Evolutionary conservation across 2,113 vertebrate genomes (phyloP).

Genomic region (Pseudonaja textilis): DNA sequence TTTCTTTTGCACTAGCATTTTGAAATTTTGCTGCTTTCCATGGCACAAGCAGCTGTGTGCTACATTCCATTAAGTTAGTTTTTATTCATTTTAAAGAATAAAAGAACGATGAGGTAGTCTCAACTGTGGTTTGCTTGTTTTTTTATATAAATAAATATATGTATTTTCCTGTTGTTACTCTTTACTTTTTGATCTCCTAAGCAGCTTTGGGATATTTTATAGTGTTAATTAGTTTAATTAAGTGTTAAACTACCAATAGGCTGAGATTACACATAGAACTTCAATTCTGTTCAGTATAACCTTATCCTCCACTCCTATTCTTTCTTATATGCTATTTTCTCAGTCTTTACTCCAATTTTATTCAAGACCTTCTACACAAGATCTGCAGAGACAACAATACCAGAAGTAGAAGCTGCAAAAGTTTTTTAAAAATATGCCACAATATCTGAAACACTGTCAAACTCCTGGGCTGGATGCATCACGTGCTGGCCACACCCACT

Average conservation of each 20-base stretch:
- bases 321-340: slow-evolving; percentile 37
- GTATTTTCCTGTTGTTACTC: slow-evolving; percentile 1
- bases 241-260: slow-evolving; percentile 36
- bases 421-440: neutral
- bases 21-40: neutral
- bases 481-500: too few species aligned
- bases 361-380: neutral
- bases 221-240: slow-evolving; percentile 50
- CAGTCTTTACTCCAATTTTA: neutral
- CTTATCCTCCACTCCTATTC: slow-evolving; percentile 16
- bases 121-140: neutral
- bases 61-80: neutral
- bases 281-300: slow-evolving; percentile 32
- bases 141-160: neutral
- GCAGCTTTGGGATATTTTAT: slow-evolving; percentile 20
- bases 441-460: neutral
- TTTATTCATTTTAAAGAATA: neutral
- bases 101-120: neutral
- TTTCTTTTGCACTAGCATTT: neutral
- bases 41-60: neutral
- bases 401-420: neutral
- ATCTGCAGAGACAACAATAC: neutral
- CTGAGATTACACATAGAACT: slow-evolving; percentile 33
- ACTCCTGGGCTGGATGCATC: too few species aligned
- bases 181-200: slow-evolving; percentile 24